Base-by-base conservation (phyloP, 2,888 invertebrate species). In the Ormyrus labotus region DNA sequence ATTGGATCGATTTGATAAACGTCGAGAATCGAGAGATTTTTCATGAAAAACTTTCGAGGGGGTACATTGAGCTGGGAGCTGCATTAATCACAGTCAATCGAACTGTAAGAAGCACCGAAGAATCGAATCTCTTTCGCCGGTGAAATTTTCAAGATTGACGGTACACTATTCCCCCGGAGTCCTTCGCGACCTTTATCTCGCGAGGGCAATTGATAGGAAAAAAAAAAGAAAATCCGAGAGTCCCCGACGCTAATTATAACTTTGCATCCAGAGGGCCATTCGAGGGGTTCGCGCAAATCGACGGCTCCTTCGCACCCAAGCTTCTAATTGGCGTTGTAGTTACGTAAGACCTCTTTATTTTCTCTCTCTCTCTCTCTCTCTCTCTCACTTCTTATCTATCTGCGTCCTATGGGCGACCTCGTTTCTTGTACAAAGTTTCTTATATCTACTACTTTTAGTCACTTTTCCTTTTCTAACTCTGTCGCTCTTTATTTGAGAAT, bases 241-340 rank as follows among this genome's bases (percentile, higher is more conserved):
- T 13, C 13, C 6, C 13, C 6, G n/a, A 8, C 9, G 47, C 57
- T 47, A 70, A 74, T 74, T 65, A 68, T 75, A 80, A 64, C n/a
- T 70, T 75, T 65, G 13, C 34, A 50, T 55, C 8, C 19, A 45
- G 34, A 55, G 51, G 65, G 60, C 64, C 68, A 51, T 55, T 75
- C 60, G 55, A 78, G 58, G 60, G 11, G 70, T 60, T 45, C 57
- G 57, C 48, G 51, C 69, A 45, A 63, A 19, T 47, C 69, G 63
- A n/a, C 45, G 51, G n/a, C 19, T 61, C 13, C 71, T 71, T 80
- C 75, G 65, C 53, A 57, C 64, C 48, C 61, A 68, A 80, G 76
- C 76, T 76, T 80, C 48, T 76, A 80, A 77, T 77, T 81, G 73
- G 57, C 73, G 69, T 58, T 73, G 80, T 76, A 80, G 67, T 67